Evolutionary conservation across 1,140 invertebrate species (phyloP).

Genomic region (Drosophila sucinea): DNA sequence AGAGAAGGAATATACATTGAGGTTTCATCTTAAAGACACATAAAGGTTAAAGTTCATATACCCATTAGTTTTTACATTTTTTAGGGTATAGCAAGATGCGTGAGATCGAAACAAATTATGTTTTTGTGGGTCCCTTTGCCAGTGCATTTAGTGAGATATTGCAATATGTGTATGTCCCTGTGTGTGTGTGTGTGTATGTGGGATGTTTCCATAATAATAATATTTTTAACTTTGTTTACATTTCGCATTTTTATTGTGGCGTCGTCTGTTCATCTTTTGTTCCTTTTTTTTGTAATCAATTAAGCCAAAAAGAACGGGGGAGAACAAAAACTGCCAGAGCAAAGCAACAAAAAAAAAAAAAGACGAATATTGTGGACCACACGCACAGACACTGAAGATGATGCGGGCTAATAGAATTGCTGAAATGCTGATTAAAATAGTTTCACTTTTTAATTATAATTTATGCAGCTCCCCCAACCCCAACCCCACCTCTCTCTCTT

Average conservation of each 20-base stretch:
- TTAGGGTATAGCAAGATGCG: not conserved
- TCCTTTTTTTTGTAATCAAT: slow-evolving; percentile 74
- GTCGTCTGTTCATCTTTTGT: slow-evolving; percentile 62
- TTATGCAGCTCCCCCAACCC: slow-evolving; percentile 46
- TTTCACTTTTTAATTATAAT: slow-evolving; percentile 81
- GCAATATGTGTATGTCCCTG: not conserved
- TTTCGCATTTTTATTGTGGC: slow-evolving; percentile 79
- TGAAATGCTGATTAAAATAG: slow-evolving; percentile 79
- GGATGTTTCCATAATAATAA: slow-evolving; percentile 63
- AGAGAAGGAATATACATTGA: too few species aligned
- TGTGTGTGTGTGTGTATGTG: slow-evolving; percentile 33
- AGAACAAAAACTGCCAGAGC: slow-evolving; percentile 15
- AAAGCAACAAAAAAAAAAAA: slow-evolving; percentile 19
- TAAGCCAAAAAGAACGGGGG: slow-evolving; percentile 49
- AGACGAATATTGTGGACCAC: slow-evolving; percentile 52
- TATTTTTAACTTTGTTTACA: slow-evolving; percentile 82
- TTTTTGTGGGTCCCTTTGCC: slow-evolving; percentile 39
- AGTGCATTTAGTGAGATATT: slow-evolving; percentile 53
- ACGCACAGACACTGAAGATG: slow-evolving; percentile 51
- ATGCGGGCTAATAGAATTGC: slow-evolving; percentile 79
- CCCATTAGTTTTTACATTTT: too few species aligned
- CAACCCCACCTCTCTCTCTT: not conserved
- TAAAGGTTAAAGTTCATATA: slow-evolving; percentile 13
- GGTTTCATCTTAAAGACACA: too few species aligned
- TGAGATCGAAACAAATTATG: slow-evolving; percentile 3